A percentile compares a stretch with the other conserved stretches of the same genome.
Conservation (phyloP, 2,113 vertebrate species). For the Passer montanus region DNA sequence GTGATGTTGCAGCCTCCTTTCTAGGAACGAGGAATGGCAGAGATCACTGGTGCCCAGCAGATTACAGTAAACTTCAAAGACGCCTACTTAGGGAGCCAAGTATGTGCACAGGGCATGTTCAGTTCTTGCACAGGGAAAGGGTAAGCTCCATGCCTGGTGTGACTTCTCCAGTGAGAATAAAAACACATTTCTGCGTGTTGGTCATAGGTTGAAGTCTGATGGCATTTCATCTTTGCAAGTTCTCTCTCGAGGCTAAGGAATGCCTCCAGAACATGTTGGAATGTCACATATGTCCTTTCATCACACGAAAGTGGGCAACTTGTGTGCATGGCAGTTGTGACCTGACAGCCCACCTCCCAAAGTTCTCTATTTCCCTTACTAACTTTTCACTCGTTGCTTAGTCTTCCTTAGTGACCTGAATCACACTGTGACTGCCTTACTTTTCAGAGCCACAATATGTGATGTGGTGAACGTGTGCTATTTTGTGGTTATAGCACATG, state of each 20-base stretch:
- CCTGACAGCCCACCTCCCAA: neutral
- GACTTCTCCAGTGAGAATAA: neutral
- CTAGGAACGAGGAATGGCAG: neutral
- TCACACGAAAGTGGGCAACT: too few relatives aligned
- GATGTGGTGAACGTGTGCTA: rapidly evolving
- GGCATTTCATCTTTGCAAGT: neutral
- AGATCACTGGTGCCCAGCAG: neutral
- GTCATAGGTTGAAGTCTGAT: neutral
- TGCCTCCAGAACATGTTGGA: neutral
- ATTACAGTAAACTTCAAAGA: neutral
- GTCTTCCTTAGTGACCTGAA: neutral
- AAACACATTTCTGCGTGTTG: rapidly evolving
- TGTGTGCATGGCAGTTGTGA: rapidly evolving
- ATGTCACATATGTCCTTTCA: rapidly evolving
- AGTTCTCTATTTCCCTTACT: neutral
- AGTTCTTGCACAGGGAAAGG: neutral
- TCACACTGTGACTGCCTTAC: rapidly evolving
- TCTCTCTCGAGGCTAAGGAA: rapidly evolving
- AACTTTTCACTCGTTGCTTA: neutral
- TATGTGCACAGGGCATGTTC: neutral
- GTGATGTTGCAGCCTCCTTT: neutral
- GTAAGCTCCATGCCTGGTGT: neutral
- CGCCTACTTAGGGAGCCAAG: neutral
- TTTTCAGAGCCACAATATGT: neutral
- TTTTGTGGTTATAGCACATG: rapidly evolving